Evolutionary conservation across 92 coral and sea anemone genomes (phyloP).

Genomic region (Siderastrea radians): DNA sequence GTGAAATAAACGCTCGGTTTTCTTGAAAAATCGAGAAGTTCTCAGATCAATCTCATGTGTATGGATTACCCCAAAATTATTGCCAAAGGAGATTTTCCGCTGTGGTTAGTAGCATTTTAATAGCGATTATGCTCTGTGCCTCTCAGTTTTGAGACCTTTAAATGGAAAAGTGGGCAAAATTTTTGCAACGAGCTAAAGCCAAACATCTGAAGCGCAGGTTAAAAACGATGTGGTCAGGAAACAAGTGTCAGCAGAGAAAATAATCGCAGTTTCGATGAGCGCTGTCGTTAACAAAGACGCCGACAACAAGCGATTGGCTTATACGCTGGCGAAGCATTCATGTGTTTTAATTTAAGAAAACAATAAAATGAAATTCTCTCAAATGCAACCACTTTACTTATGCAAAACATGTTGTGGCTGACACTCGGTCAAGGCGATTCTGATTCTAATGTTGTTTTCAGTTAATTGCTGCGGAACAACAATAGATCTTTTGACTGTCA

Average conservation of each 20-base stretch:
- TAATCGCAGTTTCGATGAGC: constrained; percentile 6
- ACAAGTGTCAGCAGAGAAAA: constrained; percentile 9
- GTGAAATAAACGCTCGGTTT: not conserved
- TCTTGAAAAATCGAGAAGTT: not conserved
- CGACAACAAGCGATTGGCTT: constrained; percentile 20
- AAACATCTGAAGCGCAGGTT: not conserved
- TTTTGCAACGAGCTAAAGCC: not conserved
- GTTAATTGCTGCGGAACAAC: not conserved
- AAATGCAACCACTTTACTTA: constrained; percentile 12
- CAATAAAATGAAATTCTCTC: not conserved
- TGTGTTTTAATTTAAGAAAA: not conserved
- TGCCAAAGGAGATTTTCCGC: not conserved
- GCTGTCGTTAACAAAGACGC: constrained; percentile 13
- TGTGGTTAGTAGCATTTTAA: constrained; percentile 23
- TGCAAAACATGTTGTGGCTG: not conserved
- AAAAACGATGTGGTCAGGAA: not conserved
- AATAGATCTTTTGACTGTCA: not conserved
- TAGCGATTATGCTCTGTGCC: not conserved
- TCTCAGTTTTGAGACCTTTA: not conserved
- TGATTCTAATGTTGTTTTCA: not conserved
- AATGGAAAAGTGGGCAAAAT: not conserved
- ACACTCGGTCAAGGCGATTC: constrained; percentile 6
- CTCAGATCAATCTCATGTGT: not conserved
- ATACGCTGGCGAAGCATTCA: not conserved
- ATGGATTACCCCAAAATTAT: constrained; percentile 7